Evolutionary conservation across 2,113 vertebrate species (phyloP).

Genomic region (Melospiza georgiana): DNA sequence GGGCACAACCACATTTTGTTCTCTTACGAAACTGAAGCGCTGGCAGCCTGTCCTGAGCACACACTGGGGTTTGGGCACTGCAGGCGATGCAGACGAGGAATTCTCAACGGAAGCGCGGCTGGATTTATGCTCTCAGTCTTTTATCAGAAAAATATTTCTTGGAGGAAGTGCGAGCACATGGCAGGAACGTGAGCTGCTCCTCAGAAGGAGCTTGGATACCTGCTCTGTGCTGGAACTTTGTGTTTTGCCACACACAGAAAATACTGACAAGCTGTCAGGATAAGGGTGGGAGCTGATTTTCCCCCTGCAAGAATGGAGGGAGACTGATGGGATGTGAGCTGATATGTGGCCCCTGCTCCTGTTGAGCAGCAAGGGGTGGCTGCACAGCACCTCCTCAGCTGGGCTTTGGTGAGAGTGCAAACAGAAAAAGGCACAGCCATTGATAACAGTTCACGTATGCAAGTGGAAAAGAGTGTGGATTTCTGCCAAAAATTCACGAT

Average conservation of each 20-base stretch:
- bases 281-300: not conserved
- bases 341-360: not conserved
- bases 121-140: not conserved
- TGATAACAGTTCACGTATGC: not conserved
- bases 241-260: not conserved
- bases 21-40: not conserved
- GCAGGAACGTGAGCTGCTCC: not conserved
- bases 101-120: not conserved
- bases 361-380: not conserved
- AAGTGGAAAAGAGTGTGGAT: not conserved
- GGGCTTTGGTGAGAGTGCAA: not conserved
- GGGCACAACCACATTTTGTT: not conserved
- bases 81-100: not conserved
- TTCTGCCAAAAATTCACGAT: not conserved
- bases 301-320: not conserved
- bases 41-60: not conserved
- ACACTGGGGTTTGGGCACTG: not conserved
- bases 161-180: not conserved
- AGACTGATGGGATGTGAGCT: rapidly evolving
- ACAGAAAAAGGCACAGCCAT: not conserved
- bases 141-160: not conserved
- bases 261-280: not conserved
- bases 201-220: not conserved
- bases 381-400: not conserved
- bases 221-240: not conserved